Evolutionary conservation across 2,888 invertebrate species (phyloP).

Genomic region (Dryocosmus kuriphilus): DNA sequence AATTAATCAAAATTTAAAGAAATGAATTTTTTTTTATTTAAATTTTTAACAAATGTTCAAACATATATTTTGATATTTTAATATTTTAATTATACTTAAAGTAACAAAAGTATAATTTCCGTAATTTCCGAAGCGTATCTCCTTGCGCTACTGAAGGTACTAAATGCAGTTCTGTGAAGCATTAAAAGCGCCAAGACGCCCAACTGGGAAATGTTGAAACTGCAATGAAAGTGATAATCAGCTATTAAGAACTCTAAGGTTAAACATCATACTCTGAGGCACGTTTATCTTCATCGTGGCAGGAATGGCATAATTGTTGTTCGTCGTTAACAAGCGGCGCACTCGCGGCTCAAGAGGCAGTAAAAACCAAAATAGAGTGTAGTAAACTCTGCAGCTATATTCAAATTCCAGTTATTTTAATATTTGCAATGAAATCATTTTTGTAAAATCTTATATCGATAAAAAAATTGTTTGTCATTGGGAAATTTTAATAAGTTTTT

Average conservation of each 20-base stretch:
- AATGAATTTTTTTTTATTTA: no score
- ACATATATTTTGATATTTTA: no score
- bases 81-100: no score
- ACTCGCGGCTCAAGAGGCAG: constrained; percentile 11
- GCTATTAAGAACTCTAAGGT: constrained; percentile 26
- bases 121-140: neutral
- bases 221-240: constrained; percentile 10
- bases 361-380: constrained; percentile 38
- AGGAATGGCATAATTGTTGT: constrained; percentile 31
- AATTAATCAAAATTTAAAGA: no score
- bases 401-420: constrained; percentile 5
- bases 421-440: neutral
- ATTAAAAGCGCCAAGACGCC: neutral
- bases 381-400: neutral
- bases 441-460: no score
- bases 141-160: neutral
- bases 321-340: constrained; percentile 26
- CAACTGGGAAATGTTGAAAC: constrained; percentile 24
- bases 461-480: no score
- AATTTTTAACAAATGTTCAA: no score
- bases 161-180: constrained; percentile 13
- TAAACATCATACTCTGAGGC: constrained; percentile 27
- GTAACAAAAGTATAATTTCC: neutral
- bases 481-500: no score
- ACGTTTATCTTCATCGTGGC: constrained; percentile 31